phyloP scores from a whole-genome alignment of 2,797 vertebrate genomes.

The Bufotes viridis region DNA sequence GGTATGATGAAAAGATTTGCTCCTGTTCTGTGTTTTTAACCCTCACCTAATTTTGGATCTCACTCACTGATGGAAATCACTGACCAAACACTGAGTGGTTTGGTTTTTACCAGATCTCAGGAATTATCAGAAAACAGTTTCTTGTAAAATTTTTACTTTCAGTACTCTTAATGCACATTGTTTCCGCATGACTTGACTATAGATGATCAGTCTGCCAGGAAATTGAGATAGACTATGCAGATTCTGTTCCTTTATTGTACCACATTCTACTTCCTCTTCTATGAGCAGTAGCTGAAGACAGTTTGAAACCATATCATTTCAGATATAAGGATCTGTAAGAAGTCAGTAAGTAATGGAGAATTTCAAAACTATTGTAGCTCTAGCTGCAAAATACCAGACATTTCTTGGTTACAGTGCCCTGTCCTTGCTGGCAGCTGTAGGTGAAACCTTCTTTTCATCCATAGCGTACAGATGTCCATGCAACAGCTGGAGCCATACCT shows the following conservation, averaged over 20 bases:
- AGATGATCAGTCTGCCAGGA: neutral
- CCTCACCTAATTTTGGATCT: too few relatives aligned
- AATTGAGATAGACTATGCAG: neutral
- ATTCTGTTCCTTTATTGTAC: neutral
- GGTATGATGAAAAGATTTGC: too few relatives aligned
- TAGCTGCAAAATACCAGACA: constrained; percentile 57
- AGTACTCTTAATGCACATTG: neutral
- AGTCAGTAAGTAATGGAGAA: constrained; percentile 70
- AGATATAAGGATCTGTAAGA: neutral
- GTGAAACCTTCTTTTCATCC: constrained; percentile 76
- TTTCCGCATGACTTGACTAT: neutral
- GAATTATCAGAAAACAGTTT: too few relatives aligned
- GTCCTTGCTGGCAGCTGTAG: constrained; percentile 72
- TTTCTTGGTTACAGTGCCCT: constrained; percentile 68
- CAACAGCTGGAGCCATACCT: constrained; percentile 72
- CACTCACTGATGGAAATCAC: too few relatives aligned
- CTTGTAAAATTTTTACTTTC: neutral
- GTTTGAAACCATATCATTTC: neutral
- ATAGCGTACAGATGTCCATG: constrained; percentile 81
- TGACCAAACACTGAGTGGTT: too few relatives aligned
- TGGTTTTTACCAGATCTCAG: neutral
- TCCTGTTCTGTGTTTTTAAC: too few relatives aligned
- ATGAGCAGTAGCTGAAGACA: neutral
- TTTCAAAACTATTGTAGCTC: constrained; percentile 62
- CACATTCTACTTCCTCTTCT: neutral